Base-by-base conservation (phyloP, 2,888 invertebrate species). In the Eucera pruinosa region DNA sequence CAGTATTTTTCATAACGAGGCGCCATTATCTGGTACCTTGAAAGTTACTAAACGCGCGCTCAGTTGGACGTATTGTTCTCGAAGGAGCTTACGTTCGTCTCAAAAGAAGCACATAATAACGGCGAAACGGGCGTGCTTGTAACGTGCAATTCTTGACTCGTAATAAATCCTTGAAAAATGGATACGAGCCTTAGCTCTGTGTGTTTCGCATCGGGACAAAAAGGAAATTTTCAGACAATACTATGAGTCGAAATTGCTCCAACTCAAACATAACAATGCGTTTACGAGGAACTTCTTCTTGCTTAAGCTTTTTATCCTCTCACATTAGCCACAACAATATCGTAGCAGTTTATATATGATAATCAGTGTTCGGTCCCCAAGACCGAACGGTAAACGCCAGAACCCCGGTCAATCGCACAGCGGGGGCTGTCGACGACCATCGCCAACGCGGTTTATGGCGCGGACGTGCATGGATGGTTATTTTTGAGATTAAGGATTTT, bases 1-100 rank as follows among this genome's bases (percentile, higher is more conserved):
- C 15, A 30, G 55, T 48, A 36, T 64, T 71, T 57, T 64, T 74
- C 62, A 39, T 74, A 57, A 58, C 57, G 33, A 39, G 52, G 23
- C 50, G 9, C 48, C n/a, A 54, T 61, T 61, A 69, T 55, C 39
- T 20, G 4, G 39, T 20, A 30, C 43, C 45, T 52, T 30, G 36
- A 30, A 72, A 73, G 41, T 75, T 54, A 30, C 11, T 23, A 18
- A 47, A 45, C 57, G 45, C 18, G 15, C 27, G 3, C 6, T 20
- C 30, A 33, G 39, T 69, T 27, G 43, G 2, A 11, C 23, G 36
- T 43, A 64, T 58, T 52, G 73, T 65, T 58, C 58, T 65, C 45
- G 6, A 58, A 45, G 50, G 7, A 41, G 57, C 45, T 36, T 52
- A 20, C 45, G 36, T 15, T 15, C 50, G 25, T 69, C 30, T 43